These are phyloP conservation scores for Hirudo medicinalis DNA, from an alignment of 1,140 invertebrate species.

Conservation along the genomic window DNA sequence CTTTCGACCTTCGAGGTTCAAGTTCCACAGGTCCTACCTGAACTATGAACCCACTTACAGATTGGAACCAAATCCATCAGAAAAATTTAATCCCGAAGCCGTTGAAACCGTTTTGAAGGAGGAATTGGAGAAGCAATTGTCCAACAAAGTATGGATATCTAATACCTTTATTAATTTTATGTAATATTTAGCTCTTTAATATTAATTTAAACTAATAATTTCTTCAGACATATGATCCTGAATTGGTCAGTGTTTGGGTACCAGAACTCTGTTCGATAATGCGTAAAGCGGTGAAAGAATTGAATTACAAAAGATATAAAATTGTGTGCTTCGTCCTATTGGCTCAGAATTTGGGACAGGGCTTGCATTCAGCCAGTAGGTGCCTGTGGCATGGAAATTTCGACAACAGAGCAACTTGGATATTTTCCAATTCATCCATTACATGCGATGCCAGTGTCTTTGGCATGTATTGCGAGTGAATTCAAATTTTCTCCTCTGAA, in stretches of 20 bases:
- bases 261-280: background rate
- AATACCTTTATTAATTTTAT: background rate
- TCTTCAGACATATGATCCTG: background rate
- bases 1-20: no score
- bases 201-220: no score
- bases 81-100: background rate
- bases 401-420: background rate
- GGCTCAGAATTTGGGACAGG: constrained; percentile 3
- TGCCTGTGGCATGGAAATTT: background rate
- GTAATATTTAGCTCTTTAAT: background rate
- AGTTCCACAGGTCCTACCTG: background rate
- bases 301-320: background rate
- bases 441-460: no score
- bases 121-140: background rate
- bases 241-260: background rate
- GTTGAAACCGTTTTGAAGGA: background rate
- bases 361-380: background rate
- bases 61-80: background rate
- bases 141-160: background rate
- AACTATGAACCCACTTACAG: background rate
- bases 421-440: no score
- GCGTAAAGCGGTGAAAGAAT: background rate
- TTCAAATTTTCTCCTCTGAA: no score
- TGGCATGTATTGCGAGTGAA: no score
- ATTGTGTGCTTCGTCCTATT: background rate